Conservation (phyloP, 2,113 vertebrate genomes). For the Sarotherodon lohbergeri region DNA sequence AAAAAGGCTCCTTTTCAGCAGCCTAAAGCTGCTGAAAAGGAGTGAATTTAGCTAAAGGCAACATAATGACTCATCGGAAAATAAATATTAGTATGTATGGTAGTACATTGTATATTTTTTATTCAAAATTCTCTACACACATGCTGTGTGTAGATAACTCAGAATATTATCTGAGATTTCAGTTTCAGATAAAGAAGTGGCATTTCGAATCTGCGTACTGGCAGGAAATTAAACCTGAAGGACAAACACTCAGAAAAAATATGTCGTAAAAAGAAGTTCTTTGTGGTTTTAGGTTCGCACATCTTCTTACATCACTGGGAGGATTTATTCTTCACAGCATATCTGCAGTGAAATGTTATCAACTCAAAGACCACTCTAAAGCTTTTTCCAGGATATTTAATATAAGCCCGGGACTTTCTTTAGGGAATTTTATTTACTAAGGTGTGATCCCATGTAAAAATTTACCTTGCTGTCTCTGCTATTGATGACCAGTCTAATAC, state of each 20-base stretch:
- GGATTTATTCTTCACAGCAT: not conserved
- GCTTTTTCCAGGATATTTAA: not conserved
- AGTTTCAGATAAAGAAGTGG: not conserved
- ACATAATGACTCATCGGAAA: not conserved
- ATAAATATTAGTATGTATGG: not conserved
- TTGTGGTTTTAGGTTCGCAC: not conserved
- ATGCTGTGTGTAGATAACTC: not conserved
- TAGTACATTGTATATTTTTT: not conserved
- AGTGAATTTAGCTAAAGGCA: not conserved
- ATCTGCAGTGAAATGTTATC: not conserved
- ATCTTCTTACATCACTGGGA: not conserved
- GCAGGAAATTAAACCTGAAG: not conserved
- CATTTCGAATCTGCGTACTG: not conserved
- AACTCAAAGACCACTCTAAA: not conserved
- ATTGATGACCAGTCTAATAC: not conserved
- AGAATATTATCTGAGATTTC: not conserved
- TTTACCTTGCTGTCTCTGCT: not conserved
- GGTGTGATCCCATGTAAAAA: not conserved
- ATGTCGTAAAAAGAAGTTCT: not conserved
- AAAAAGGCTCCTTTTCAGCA: not conserved
- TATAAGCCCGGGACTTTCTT: not conserved
- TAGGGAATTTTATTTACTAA: not conserved
- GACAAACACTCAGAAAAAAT: not conserved
- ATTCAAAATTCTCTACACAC: fast-evolving
- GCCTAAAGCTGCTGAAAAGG: not conserved